Evolutionary conservation across 2,113 vertebrate genomes (phyloP).

Genomic region (Pimephales promelas): DNA sequence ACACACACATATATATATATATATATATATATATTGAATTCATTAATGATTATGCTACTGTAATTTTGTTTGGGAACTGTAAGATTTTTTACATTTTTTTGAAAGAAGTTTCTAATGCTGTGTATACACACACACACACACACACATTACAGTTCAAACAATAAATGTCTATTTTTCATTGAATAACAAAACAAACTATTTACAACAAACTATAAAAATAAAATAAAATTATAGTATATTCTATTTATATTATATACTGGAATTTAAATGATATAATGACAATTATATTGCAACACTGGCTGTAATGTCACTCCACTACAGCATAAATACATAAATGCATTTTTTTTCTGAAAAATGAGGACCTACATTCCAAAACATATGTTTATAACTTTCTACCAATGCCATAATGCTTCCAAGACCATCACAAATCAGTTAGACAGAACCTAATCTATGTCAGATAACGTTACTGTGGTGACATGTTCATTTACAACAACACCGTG

Average conservation of each 20-base stretch:
- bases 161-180: neutral
- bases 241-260: neutral
- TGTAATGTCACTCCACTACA: neutral
- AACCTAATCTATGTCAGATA: slow-evolving; percentile 12
- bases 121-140: neutral
- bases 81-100: too few relatives aligned
- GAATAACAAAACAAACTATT: neutral
- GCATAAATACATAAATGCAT: neutral
- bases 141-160: neutral
- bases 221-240: too few relatives aligned
- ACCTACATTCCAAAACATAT: slow-evolving; percentile 1
- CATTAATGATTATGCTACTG: too few relatives aligned
- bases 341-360: slow-evolving; percentile 3
- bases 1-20: too few relatives aligned
- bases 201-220: neutral
- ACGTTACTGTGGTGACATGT: neutral
- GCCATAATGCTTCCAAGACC: neutral
- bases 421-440: slow-evolving; percentile 12
- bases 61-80: too few relatives aligned
- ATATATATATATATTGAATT: too few relatives aligned
- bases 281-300: neutral
- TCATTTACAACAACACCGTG: neutral
- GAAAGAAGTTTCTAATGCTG: too few relatives aligned
- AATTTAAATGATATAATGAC: neutral
- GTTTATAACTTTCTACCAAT: slow-evolving; percentile 6